These are phyloP conservation scores for Andrena camellia DNA, from an alignment of 2,888 invertebrate genomes.

Conservation along the genomic window DNA sequence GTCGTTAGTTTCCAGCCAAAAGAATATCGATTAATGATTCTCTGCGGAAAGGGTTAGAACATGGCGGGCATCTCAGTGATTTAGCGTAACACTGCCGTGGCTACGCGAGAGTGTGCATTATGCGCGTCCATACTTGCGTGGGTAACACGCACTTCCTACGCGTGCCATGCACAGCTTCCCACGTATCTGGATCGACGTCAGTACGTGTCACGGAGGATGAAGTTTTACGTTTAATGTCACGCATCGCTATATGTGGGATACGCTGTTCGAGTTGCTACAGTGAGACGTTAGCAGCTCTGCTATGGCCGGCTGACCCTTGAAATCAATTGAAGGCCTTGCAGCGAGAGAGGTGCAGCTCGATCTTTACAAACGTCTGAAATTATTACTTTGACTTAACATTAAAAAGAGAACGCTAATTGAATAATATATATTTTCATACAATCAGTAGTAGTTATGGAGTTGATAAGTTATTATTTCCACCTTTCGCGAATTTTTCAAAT, in stretches of 20 bases:
- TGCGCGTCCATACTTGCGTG: constrained; percentile 42
- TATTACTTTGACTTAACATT: no score
- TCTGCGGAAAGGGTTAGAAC: no score
- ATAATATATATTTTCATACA: no score
- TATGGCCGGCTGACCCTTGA: constrained; percentile 31
- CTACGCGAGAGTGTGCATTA: constrained; percentile 35
- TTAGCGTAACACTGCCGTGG: not conserved
- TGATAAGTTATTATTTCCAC: no score
- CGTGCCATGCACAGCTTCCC: constrained; percentile 56
- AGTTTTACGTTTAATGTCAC: constrained; percentile 49
- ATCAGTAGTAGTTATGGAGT: no score
- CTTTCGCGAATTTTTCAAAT: no score
- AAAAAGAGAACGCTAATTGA: no score
- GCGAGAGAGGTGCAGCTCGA: not conserved
- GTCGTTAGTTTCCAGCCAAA: not conserved
- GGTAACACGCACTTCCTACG: constrained; percentile 64
- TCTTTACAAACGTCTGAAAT: not conserved
- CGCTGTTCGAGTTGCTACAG: not conserved
- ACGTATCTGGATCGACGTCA: constrained; percentile 64
- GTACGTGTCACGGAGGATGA: constrained; percentile 54
- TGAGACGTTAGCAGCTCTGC: constrained; percentile 27
- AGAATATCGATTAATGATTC: not conserved
- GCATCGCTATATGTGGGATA: constrained; percentile 28
- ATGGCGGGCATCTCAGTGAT: no score
- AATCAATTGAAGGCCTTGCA: constrained; percentile 31